phyloP scores from a whole-genome alignment of 2,888 invertebrate species.

The Nezara viridula region DNA sequence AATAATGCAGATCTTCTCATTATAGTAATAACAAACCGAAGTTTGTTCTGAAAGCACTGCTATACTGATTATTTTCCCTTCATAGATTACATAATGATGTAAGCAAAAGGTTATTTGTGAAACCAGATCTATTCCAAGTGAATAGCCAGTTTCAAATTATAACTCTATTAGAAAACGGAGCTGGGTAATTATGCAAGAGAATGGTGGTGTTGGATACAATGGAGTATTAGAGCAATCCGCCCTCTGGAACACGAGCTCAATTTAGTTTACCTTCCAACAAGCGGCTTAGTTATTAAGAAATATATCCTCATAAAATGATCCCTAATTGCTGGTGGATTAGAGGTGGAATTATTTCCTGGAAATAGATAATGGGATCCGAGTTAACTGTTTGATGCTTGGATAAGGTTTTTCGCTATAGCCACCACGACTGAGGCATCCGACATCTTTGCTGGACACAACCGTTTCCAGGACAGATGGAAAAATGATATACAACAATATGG shows the following conservation, averaged over 20 bases:
- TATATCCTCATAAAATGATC: conserved; percentile 48
- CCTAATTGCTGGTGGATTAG: conserved; percentile 33
- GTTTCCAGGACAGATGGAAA: too few species aligned
- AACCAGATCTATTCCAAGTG: not conserved
- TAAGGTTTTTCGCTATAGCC: conserved; percentile 1
- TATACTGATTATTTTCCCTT: not conserved
- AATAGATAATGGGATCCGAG: conserved; percentile 36
- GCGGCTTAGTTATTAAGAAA: conserved; percentile 39
- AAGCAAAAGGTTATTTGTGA: conserved; percentile 7
- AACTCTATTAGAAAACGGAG: conserved; percentile 27
- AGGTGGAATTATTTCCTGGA: conserved; percentile 44
- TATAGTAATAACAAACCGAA: not conserved
- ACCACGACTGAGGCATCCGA: not conserved
- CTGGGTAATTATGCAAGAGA: conserved; percentile 6
- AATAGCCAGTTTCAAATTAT: conserved; percentile 16
- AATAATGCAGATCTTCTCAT: too few species aligned
- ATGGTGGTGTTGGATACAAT: conserved; percentile 42
- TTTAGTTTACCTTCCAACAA: conserved; percentile 34
- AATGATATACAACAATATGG: too few species aligned
- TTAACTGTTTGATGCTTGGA: conserved; percentile 27
- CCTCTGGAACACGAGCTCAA: conserved; percentile 20
- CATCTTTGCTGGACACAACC: not conserved
- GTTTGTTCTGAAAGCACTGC: not conserved
- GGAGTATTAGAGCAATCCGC: conserved; percentile 29
- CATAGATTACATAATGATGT: not conserved